Evolutionary conservation across 2,113 vertebrate species (phyloP).

Genomic region (Vimba vimba): DNA sequence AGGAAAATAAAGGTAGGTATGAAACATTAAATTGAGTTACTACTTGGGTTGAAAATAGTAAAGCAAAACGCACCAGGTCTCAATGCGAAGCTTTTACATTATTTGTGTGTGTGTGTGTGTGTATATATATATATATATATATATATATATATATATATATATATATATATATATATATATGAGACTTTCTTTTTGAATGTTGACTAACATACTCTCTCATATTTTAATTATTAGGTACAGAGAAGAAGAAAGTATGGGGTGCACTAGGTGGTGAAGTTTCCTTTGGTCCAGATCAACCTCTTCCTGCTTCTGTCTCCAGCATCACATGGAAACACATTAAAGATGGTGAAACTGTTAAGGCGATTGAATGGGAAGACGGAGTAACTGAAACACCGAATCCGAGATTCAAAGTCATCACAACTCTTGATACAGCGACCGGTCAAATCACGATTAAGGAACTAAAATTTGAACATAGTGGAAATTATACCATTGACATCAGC

Average conservation of each 20-base stretch:
- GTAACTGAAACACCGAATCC: fast-evolving
- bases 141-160: no score
- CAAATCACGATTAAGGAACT: neutral
- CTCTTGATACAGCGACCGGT: neutral
- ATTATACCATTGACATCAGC: neutral
- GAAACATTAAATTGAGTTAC: no score
- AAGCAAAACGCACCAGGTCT: no score
- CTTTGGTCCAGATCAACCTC: neutral
- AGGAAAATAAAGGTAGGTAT: no score
- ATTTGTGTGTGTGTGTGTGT: no score
- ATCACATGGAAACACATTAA: neutral
- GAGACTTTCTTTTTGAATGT: neutral
- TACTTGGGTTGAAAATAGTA: no score
- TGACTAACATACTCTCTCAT: neutral
- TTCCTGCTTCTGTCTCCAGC: no score
- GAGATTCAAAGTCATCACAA: neutral
- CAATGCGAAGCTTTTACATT: no score
- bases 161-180: no score
- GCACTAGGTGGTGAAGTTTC: neutral
- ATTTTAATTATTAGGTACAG: neutral
- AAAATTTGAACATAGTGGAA: fast-evolving
- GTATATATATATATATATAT: no score
- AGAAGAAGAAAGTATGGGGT: neutral
- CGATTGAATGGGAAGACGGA: neutral
- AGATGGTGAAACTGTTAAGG: fast-evolving